Evolutionary conservation across 1,140 invertebrate genomes (phyloP), one percentile per base, ranked within the genome.

Genomic region (Hypsibius dujardini): DNA sequence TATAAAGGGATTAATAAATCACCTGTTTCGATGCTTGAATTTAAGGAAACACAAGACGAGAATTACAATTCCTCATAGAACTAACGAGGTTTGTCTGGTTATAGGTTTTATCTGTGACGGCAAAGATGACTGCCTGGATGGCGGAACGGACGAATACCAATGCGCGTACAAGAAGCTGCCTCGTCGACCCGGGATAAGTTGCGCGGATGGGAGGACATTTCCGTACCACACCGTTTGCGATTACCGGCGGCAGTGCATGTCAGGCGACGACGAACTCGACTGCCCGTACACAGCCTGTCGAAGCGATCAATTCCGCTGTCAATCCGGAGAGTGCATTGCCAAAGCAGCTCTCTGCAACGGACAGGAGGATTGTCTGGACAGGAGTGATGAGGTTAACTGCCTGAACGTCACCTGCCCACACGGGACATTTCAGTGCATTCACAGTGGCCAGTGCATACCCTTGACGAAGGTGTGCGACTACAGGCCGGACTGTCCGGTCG

Each of bases 381-480:
- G 76, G 15, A 79, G 80, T 0, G 82, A 83, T 70, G 82, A 83
- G 72, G 72, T 70, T 15, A 73, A 77, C 72, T 81, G 82, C 72
- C 46, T 71, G 50, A 15, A 59, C 76, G 75, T 46, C 59, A 40
- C 71, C 2, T 73, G 71, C 46, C 46, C 69, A 47, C 76, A 75
- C 67, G 45, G 47, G 7, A 2, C 75, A 59, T 77, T 76, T 70
- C 77, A 78, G 67, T 78, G 77, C 69, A 62, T 3, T 12, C 3
- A 72, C 46, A 73, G 73, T 47, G 74, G 74, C 42, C 77, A 76
- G 72, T 78, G 77, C 46, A 75, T 78, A 2, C 72, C 74, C 70
- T 47, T 59, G 28, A 28, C 47, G 1, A 73, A 74, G 3, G 71
- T 76, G 2, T 83, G 82, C 75, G 77, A 83, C 72, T 74, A 72